Evolutionary conservation across 1,140 invertebrate genomes (phyloP), one percentile per base, ranked within the genome.

Genomic region (Portunus trituberculatus): DNA sequence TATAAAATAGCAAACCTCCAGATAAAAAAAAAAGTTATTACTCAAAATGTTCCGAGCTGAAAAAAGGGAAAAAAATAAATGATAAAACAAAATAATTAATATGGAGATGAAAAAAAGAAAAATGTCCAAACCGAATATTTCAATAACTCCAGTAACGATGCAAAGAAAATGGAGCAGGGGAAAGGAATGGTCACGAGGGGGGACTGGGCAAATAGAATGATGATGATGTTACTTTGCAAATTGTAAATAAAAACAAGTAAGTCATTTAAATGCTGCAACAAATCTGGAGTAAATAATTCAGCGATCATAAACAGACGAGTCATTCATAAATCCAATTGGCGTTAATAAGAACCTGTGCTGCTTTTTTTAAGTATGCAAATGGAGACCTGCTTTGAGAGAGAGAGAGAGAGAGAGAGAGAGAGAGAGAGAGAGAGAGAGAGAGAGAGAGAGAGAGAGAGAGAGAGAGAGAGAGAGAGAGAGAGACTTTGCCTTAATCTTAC

Each of bases 321-420:
- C 52, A 59, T 59, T 59, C 52, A 20, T 59, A 59, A 59, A 59
- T 59, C 52, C 52, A 59, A 59, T 59, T 59, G 48, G 16, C 52
- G 52, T 59, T 59, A 59, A 59, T 59, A 59, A 59, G 52, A 59
- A 59, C 8, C 2, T 12, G 10, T 20, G 12, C 52, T 59, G 52
- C 3, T 59, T 59, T 59, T 59, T 59, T 59, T n/a, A n/a, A 59
- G 16, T 59, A 59, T 59, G 52, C 52, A 59, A 59, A 59, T 59
- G 52, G 52, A 12, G 52, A 59, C 52, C 52, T 59, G 16, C 16
- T 59, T 59, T 59, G 39, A 39, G 1, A 76, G 67, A 76, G 67
- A 76, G 67, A 76, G 67, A 76, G 67, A 76, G 67, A 76, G 67
- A 76, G 67, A 76, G 67, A 76, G 67, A 76, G 67, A 76, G 67